phyloP scores from a whole-genome alignment of 2,888 invertebrate genomes.

The Cataglyphis albicans region DNA sequence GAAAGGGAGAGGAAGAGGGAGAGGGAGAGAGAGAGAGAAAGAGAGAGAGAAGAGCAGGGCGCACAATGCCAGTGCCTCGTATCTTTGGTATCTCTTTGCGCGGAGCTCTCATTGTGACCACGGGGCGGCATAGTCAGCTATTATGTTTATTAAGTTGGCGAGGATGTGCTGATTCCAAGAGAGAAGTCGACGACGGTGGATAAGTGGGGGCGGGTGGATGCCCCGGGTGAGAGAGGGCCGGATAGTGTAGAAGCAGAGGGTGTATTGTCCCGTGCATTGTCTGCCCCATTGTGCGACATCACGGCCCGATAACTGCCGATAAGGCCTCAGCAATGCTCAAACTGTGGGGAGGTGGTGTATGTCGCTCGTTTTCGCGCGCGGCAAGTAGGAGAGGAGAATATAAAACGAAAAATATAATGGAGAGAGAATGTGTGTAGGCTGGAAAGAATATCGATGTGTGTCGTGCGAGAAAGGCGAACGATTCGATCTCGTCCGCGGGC shows the following conservation, averaged over 20 bases:
- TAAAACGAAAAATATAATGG: slow-evolving; percentile 72
- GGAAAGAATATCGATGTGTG: slow-evolving; percentile 43
- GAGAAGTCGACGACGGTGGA: slow-evolving; percentile 64
- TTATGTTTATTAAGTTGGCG: slow-evolving; percentile 86
- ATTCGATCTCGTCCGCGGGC: slow-evolving; percentile 17
- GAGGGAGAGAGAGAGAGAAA: too few relatives aligned
- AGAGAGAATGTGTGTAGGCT: slow-evolving; percentile 47
- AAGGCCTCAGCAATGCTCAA: slow-evolving; percentile 83
- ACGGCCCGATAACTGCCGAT: slow-evolving; percentile 86
- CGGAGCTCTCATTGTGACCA: slow-evolving; percentile 83
- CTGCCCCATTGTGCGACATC: slow-evolving; percentile 86
- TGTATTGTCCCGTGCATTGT: slow-evolving; percentile 86
- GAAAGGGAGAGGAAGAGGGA: too few relatives aligned
- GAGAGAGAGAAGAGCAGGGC: slow-evolving; percentile 63
- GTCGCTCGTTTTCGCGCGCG: slow-evolving; percentile 59
- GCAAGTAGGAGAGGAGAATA: slow-evolving; percentile 61
- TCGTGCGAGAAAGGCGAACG: neutral
- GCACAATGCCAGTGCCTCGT: slow-evolving; percentile 79
- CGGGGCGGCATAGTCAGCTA: slow-evolving; percentile 84
- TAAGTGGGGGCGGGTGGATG: slow-evolving; percentile 66
- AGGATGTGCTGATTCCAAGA: slow-evolving; percentile 68
- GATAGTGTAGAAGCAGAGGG: slow-evolving; percentile 78
- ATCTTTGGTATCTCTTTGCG: slow-evolving; percentile 82
- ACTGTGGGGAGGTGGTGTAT: slow-evolving; percentile 64
- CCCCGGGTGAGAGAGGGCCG: slow-evolving; percentile 64